Evolutionary conservation across 2,797 vertebrate species (phyloP), one percentile per base, ranked within the genome.

Genomic region (Micrastur ruficollis): DNA sequence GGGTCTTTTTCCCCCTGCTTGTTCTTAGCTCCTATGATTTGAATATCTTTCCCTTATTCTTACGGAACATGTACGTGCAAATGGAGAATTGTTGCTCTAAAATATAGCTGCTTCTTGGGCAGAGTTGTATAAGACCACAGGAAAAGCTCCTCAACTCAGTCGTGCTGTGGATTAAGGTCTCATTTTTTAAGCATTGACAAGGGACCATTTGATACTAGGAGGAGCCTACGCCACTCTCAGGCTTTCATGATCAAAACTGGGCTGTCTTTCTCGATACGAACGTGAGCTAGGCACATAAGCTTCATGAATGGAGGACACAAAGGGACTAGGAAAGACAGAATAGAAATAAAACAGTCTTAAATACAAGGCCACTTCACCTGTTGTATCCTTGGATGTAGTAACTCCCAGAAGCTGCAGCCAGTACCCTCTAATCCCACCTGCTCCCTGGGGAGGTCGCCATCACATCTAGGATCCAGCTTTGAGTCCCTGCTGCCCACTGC

Each of bases 51-150:
- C 34, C 32, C 38, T 17, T 5, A 20, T 19, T 65, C 29, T 74
- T 38, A 36, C 0, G 2, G 21, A 61, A 29, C 2, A 13, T 83
- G 42, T 8, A 27, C 1, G 0, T 42, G 29, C 62, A 71, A 65
- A 67, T 18, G 27, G n/a, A 76, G 36, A 81, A 47, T 0, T 46
- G 8, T 31, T 80, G 46, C 40, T 50, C 42, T 91, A 50, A 85
- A 66, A 22, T 3, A 20, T 4, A 52, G 46, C 82, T 72, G 27
- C 50, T 67, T 14, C 49, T 81, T 46, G 26, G 12, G 50, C 29
- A 80, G 26, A 20, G n/a, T 3, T 81, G 22, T 86, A 1, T 27
- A 42, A 81, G 25, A 61, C 14, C 34, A 7, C 9, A 46, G 58
- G 7, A 11, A 29, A 81, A 44, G 19, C n/a, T 72, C 42, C 31